Conservation (phyloP, 2,113 vertebrate genomes). For the Megalops atlanticus region DNA sequence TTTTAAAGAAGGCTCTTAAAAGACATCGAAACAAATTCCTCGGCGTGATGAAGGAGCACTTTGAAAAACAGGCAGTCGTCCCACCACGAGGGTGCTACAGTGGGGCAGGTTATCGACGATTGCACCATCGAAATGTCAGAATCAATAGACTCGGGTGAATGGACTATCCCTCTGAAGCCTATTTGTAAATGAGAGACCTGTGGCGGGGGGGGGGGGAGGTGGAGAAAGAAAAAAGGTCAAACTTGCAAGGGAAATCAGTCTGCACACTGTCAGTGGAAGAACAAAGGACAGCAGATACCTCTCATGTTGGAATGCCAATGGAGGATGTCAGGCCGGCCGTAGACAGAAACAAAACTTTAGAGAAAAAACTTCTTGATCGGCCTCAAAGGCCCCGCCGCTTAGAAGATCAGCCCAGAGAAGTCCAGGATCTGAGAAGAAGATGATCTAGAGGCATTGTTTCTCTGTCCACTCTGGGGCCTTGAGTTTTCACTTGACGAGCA, state of each 20-base stretch:
- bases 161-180: background rate
- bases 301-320: background rate
- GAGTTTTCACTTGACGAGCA: background rate
- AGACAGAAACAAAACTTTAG: background rate
- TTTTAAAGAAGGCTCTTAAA: background rate
- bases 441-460: background rate
- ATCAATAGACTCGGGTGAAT: background rate
- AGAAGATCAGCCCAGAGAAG: background rate
- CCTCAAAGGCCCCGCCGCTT: background rate
- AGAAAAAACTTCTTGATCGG: conserved; percentile 18
- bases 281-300: background rate
- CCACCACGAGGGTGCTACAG: background rate
- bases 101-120: background rate
- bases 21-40: background rate
- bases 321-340: background rate
- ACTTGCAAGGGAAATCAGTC: background rate
- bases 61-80: background rate
- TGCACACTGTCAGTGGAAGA: background rate
- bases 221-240: background rate
- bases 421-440: background rate
- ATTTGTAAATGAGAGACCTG: conserved; percentile 9
- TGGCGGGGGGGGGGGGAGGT: background rate
- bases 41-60: background rate
- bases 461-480: background rate
- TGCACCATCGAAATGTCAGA: background rate